phyloP scores from a whole-genome alignment of 2,797 vertebrate genomes.

The Limosa lapponica region DNA sequence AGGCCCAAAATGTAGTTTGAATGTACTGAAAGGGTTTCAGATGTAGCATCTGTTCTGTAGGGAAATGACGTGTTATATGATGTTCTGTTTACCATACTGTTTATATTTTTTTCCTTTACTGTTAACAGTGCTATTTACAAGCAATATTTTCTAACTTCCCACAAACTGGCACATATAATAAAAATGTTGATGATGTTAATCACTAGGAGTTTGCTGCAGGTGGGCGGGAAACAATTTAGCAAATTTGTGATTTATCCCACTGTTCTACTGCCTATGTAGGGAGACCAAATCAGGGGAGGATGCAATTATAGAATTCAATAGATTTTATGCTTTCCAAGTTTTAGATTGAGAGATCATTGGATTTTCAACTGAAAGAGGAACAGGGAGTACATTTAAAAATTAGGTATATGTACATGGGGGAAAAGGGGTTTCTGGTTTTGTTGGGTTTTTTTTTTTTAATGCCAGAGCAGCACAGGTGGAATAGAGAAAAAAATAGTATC shows the following conservation, averaged over 20 bases:
- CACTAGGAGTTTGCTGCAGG: neutral
- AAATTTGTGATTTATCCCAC: neutral
- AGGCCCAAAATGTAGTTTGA: neutral
- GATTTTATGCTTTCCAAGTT: neutral
- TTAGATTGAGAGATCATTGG: neutral
- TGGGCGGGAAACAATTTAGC: neutral
- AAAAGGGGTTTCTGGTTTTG: accelerated
- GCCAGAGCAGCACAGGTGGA: neutral
- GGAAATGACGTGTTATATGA: neutral
- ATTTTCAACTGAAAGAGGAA: neutral
- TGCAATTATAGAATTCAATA: neutral
- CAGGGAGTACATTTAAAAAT: neutral
- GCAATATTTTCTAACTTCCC: neutral
- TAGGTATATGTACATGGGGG: neutral
- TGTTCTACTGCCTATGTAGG: neutral
- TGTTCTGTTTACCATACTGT: neutral
- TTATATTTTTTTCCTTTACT: neutral
- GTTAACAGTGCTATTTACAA: neutral
- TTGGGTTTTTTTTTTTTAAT: neutral
- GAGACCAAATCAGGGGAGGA: neutral
- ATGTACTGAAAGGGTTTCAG: neutral
- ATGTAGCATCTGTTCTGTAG: neutral
- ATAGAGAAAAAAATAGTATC: neutral
- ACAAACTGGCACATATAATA: neutral
- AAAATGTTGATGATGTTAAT: neutral